phyloP scores from a whole-genome alignment of 2,797 vertebrate genomes.

The Nothura maculosa region DNA sequence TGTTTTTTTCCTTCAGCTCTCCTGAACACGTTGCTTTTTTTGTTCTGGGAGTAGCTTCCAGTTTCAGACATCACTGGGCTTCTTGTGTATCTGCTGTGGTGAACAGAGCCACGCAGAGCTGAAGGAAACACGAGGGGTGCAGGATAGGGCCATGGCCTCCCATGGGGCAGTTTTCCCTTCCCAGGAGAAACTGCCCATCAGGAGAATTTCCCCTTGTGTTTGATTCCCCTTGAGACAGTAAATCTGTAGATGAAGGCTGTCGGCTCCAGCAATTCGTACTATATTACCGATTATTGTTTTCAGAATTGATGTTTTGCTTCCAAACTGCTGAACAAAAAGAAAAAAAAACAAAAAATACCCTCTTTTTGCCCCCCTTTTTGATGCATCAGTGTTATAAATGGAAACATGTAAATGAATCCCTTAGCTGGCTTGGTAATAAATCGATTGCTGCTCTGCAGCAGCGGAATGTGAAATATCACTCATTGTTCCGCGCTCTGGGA shows the following conservation, averaged over 20 bases:
- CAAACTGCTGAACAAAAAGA: constrained; percentile 51
- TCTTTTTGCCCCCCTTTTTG: not conserved
- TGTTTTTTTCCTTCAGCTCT: not conserved
- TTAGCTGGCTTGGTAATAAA: constrained; percentile 36
- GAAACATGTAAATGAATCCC: constrained; percentile 52
- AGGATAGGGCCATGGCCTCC: not conserved
- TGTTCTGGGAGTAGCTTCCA: not conserved
- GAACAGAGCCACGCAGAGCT: not conserved
- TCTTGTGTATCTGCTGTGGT: not conserved
- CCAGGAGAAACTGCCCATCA: not conserved
- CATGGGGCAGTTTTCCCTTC: not conserved
- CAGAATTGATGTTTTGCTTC: constrained; percentile 11
- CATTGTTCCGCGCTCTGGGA: constrained; percentile 70
- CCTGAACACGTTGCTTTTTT: not conserved
- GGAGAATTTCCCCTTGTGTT: not conserved
- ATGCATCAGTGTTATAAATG: constrained; percentile 62
- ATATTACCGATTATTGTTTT: not conserved
- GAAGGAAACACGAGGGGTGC: not conserved
- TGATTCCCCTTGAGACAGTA: not conserved
- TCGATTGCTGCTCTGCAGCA: constrained; percentile 67
- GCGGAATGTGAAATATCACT: constrained; percentile 68
- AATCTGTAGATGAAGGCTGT: not conserved
- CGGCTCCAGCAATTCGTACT: not conserved
- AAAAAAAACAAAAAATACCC: not conserved
- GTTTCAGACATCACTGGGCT: not conserved